Evolutionary conservation across 2,113 vertebrate genomes (phyloP).

Genomic region (Sylvietta virens): DNA sequence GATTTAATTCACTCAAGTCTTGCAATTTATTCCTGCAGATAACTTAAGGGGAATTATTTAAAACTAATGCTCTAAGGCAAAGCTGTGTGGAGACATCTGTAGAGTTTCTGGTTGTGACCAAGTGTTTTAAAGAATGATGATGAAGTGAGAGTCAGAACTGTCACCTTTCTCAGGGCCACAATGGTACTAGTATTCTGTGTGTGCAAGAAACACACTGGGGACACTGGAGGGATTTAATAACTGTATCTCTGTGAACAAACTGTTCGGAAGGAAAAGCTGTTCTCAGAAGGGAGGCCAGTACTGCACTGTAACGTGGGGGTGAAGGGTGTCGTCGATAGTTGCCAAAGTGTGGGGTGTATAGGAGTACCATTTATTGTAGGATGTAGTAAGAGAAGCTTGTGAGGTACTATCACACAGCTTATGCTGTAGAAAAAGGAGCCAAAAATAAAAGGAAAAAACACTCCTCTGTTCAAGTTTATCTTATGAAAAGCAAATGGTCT

Average conservation of each 20-base stretch:
- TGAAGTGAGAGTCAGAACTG: conserved; percentile 56
- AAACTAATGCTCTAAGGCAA: not conserved
- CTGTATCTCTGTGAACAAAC: not conserved
- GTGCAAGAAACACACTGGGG: not conserved
- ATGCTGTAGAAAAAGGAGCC: not conserved
- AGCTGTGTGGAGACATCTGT: not conserved
- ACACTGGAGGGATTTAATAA: conserved; percentile 1
- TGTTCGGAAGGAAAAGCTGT: not conserved
- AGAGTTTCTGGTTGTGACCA: not conserved
- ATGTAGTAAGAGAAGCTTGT: not conserved
- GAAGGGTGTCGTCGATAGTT: not conserved
- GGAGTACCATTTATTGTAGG: not conserved
- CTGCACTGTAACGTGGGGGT: not conserved
- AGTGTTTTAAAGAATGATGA: conserved; percentile 49
- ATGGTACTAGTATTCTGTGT: conserved; percentile 11
- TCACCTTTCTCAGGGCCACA: conserved; percentile 38
- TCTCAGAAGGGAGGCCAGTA: not conserved
- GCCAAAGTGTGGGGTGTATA: not conserved
- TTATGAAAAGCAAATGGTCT: conserved; percentile 12
- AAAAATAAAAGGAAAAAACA: not conserved
- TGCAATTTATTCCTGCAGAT: not conserved
- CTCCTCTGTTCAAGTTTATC: conserved; percentile 2
- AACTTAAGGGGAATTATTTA: not conserved
- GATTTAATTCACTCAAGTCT: not conserved
- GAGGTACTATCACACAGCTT: not conserved